Percentiles rank a stretch among this genome's conserved stretches.
Evolutionary conservation across 2,888 invertebrate species (phyloP).

Genomic region (Diachrysia chrysitis): DNA sequence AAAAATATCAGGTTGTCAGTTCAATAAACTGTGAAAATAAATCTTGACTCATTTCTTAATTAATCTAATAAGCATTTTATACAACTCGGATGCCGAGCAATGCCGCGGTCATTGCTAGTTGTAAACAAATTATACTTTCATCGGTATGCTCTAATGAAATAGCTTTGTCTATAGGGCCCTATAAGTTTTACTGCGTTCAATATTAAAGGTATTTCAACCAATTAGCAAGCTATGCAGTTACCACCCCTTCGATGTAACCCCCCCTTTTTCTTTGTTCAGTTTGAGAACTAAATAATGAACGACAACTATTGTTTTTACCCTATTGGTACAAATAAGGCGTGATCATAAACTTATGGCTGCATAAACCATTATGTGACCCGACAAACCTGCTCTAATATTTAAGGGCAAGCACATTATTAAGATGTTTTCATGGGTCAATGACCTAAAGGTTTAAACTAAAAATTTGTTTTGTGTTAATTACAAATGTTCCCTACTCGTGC

Average conservation of each 20-base stretch:
- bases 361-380: conserved; percentile 18
- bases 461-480: not conserved
- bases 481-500: no score
- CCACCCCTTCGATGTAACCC: conserved; percentile 74
- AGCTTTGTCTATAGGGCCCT: conserved; percentile 51
- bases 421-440: not conserved
- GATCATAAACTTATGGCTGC: conserved; percentile 54
- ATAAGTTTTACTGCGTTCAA: conserved; percentile 60
- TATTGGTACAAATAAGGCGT: conserved; percentile 57
- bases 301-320: conserved; percentile 71
- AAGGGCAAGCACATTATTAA: not conserved
- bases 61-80: conserved; percentile 36
- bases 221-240: conserved; percentile 73
- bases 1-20: not conserved
- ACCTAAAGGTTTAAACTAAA: not conserved
- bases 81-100: conserved; percentile 18
- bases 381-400: conserved; percentile 3
- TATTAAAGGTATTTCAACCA: conserved; percentile 70
- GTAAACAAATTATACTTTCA: conserved; percentile 48
- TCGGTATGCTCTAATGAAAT: conserved; percentile 54
- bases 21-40: conserved; percentile 2
- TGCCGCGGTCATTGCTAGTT: conserved; percentile 31
- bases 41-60: conserved; percentile 18
- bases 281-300: conserved; percentile 65
- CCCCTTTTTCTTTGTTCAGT: conserved; percentile 70